Percentiles rank a stretch among this genome's conserved stretches.
Evolutionary conservation across 2,888 invertebrate species (phyloP).

Genomic region (Drosophila recens): DNA sequence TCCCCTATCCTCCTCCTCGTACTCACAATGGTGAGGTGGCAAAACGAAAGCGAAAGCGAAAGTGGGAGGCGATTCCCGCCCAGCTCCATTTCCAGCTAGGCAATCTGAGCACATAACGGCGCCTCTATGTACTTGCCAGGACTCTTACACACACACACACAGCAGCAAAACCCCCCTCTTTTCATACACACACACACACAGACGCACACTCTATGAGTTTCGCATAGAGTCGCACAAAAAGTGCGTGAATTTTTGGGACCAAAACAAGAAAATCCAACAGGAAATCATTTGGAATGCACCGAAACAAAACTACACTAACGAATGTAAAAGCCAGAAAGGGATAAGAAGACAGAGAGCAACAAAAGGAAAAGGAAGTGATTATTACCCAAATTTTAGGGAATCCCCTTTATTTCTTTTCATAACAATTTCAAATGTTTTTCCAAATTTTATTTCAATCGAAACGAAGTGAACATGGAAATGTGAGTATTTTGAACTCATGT

Average conservation of each 20-base stretch:
- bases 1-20: background rate
- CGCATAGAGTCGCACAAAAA: slow-evolving; percentile 55
- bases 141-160: slow-evolving; percentile 40
- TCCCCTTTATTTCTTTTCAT: background rate
- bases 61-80: slow-evolving; percentile 49
- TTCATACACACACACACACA: slow-evolving; percentile 14
- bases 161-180: background rate
- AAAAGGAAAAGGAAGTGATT: background rate
- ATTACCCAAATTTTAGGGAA: background rate
- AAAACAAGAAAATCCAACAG: slow-evolving; percentile 55
- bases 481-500: no score
- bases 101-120: slow-evolving; percentile 77
- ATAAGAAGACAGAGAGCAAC: background rate
- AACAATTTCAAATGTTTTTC: background rate
- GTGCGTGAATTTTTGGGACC: slow-evolving; percentile 67
- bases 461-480: background rate
- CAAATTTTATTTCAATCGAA: background rate
- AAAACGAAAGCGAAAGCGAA: slow-evolving; percentile 57
- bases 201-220: slow-evolving; percentile 39
- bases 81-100: slow-evolving; percentile 46
- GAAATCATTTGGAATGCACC: slow-evolving; percentile 21
- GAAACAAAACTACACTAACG: slow-evolving; percentile 20
- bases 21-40: slow-evolving; percentile 51
- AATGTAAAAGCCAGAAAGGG: background rate
- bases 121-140: slow-evolving; percentile 72